Conservation (phyloP, 2,888 invertebrate genomes). For the Gerris lacustris region DNA sequence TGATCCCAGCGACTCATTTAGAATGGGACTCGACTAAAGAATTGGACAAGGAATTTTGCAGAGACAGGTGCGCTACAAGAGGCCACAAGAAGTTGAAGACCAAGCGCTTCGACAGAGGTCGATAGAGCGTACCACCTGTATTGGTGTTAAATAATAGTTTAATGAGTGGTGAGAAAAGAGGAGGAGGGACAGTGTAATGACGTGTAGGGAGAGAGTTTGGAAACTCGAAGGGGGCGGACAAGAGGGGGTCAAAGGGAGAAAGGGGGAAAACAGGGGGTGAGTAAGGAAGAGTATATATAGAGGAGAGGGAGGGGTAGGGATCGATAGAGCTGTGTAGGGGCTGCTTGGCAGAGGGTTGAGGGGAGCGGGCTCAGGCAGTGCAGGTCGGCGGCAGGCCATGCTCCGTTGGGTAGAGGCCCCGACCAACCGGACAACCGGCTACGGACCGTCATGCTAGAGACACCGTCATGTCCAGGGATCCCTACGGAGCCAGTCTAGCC, state of each 20-base stretch:
- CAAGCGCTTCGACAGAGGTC: no score
- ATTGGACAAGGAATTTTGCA: no score
- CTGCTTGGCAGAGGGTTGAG: constrained; percentile 33
- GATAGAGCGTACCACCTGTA: not conserved
- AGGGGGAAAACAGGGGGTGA: not conserved
- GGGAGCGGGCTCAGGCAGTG: constrained; percentile 25
- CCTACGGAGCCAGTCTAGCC: constrained; percentile 43
- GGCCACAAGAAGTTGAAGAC: no score
- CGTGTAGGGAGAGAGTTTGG: constrained; percentile 13
- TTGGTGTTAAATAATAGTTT: no score
- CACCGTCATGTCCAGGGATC: constrained; percentile 47
- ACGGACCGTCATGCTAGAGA: constrained; percentile 12
- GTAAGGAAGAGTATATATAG: constrained; percentile 16
- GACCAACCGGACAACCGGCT: constrained; percentile 28
- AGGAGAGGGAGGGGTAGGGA: constrained; percentile 12
- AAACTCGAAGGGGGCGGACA: not conserved
- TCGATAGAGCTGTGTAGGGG: constrained; percentile 24
- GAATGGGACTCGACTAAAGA: no score
- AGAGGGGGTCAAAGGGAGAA: constrained; percentile 6
- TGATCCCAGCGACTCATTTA: no score
- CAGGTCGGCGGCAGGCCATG: constrained; percentile 26
- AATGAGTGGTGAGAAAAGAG: constrained; percentile 22
- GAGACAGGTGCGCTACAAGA: no score
- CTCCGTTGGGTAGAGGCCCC: constrained; percentile 22
- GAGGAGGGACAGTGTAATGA: constrained; percentile 14